Percentiles rank a stretch among this genome's conserved stretches.
Conservation (phyloP, 2,888 invertebrate species). For the Epinotia ramella region DNA sequence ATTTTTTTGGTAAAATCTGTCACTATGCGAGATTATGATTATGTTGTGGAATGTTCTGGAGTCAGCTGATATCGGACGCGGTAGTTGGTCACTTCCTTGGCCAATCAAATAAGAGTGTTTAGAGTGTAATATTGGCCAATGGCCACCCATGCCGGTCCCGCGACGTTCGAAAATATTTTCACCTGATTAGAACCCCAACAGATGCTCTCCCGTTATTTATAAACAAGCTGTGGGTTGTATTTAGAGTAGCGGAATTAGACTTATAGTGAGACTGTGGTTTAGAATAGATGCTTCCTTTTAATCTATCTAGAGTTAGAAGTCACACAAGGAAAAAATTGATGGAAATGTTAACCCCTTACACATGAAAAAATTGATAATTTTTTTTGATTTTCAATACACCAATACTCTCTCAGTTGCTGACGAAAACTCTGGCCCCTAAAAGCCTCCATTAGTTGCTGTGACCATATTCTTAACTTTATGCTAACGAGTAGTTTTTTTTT, state of each 20-base stretch:
- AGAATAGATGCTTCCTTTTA: not conserved
- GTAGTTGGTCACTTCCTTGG: conserved; percentile 57
- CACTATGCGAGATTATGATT: not conserved
- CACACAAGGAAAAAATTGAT: not conserved
- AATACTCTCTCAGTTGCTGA: not conserved
- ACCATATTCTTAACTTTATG: no score
- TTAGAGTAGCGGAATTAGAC: conserved; percentile 16
- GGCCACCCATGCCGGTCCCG: conserved; percentile 52
- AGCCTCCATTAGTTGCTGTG: no score
- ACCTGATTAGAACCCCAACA: conserved; percentile 31
- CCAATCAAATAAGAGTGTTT: not conserved
- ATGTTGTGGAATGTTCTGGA: conserved; percentile 72
- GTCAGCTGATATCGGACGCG: conserved; percentile 68
- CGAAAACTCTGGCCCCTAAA: no score
- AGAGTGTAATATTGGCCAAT: conserved; percentile 49
- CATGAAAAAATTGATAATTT: no score
- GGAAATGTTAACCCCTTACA: not conserved
- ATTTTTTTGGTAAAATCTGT: conserved; percentile 23
- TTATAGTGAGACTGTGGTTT: not conserved
- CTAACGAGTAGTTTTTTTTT: no score
- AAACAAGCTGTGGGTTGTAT: conserved; percentile 42
- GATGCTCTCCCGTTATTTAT: conserved; percentile 32
- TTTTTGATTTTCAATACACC: not conserved
- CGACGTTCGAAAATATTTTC: conserved; percentile 55
- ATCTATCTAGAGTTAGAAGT: not conserved